Evolutionary conservation across 2,113 vertebrate genomes (phyloP).

Genomic region (Chlamydotis undulata): DNA sequence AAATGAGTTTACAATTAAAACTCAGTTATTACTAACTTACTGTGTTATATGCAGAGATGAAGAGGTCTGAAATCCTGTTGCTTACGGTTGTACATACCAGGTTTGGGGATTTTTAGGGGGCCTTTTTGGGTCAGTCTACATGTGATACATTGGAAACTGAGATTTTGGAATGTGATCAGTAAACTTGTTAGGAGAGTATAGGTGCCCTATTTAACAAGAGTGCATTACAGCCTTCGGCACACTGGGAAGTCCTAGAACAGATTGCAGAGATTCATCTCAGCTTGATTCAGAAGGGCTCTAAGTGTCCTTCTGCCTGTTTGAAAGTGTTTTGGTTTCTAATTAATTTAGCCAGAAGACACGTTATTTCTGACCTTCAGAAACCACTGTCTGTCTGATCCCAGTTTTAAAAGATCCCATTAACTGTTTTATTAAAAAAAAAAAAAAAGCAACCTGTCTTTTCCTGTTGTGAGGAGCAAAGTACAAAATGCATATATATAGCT

Average conservation of each 20-base stretch:
- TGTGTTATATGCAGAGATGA: neutral
- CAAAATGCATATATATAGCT: neutral
- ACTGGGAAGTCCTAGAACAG: constrained; percentile 29
- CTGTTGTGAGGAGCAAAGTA: neutral
- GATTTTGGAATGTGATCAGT: neutral
- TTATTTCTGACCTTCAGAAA: constrained; percentile 53
- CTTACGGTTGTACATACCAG: neutral
- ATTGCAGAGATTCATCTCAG: constrained; percentile 44
- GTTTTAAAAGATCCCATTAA: neutral
- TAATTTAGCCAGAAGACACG: constrained; percentile 37
- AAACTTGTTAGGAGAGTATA: neutral
- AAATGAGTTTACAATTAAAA: constrained; percentile 73
- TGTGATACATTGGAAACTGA: neutral
- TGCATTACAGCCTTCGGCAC: constrained; percentile 1
- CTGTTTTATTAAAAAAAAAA: neutral
- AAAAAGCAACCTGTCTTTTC: neutral
- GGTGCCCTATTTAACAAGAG: neutral
- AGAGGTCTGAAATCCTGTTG: neutral
- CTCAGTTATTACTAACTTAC: constrained; percentile 26
- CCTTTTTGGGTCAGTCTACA: neutral
- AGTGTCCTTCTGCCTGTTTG: constrained; percentile 30
- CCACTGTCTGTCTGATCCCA: neutral
- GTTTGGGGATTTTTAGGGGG: accelerated
- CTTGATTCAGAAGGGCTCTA: constrained; percentile 35
- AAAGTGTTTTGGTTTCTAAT: constrained; percentile 45